phyloP scores from a whole-genome alignment of 2,113 vertebrate genomes.

The Tringa solitaria region DNA sequence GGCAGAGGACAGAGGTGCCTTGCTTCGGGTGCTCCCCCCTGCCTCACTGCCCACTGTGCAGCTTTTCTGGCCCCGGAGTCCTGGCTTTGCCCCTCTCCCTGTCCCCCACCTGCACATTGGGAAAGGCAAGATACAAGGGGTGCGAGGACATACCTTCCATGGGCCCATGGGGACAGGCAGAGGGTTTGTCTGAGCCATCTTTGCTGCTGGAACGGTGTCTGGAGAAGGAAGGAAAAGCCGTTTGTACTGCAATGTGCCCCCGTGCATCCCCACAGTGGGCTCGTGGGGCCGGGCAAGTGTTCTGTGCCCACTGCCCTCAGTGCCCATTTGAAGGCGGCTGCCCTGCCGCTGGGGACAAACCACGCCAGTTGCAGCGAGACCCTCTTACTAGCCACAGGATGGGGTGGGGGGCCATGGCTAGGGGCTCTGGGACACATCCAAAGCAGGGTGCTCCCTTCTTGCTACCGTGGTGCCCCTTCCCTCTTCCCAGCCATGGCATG shows the following conservation, averaged over 20 bases:
- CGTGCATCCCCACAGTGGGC: background rate
- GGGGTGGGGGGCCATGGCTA: rapidly evolving
- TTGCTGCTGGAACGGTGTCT: slow-evolving; percentile 73
- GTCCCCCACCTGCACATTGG: background rate
- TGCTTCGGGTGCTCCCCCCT: background rate
- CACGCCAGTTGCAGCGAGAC: rapidly evolving
- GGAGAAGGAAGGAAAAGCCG: slow-evolving; percentile 41
- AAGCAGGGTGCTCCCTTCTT: background rate
- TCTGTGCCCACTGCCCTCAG: rapidly evolving
- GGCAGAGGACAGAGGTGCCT: background rate
- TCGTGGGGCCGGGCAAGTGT: rapidly evolving
- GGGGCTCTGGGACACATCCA: background rate
- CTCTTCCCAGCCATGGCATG: rapidly evolving
- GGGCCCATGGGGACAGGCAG: slow-evolving; percentile 84
- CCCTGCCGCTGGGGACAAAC: background rate
- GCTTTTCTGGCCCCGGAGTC: background rate
- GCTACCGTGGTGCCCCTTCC: rapidly evolving
- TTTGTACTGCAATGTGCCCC: background rate
- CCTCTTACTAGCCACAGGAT: background rate
- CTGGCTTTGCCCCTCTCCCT: background rate
- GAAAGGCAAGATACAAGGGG: background rate
- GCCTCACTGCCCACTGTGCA: rapidly evolving
- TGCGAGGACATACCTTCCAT: slow-evolving; percentile 83
- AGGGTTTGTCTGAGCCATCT: slow-evolving; percentile 92
- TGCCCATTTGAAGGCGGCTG: rapidly evolving